These are phyloP conservation scores for Cydia splendana DNA, from an alignment of 1,140 invertebrate genomes.

Conservation along the genomic window DNA sequence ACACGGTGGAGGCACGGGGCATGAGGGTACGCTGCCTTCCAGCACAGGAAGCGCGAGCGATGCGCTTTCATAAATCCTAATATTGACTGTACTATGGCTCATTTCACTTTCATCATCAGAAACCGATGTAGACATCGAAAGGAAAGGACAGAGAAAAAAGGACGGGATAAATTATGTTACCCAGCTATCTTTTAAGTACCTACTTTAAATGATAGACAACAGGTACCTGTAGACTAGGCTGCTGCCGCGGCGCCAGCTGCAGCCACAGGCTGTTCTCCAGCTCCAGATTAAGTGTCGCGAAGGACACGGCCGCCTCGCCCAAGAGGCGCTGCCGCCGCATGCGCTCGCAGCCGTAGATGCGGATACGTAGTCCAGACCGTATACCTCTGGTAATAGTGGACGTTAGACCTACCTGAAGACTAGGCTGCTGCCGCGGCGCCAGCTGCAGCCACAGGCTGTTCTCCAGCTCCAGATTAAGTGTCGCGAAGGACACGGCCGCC, in stretches of 20 bases:
- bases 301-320: constrained; percentile 93
- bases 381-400: constrained; percentile 84
- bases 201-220: not conserved
- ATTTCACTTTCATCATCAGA: too few relatives aligned
- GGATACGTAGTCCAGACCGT: constrained; percentile 93
- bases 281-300: constrained; percentile 93
- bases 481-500: constrained; percentile 91
- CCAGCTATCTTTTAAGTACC: not conserved
- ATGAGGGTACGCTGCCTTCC: too few relatives aligned
- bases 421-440: constrained; percentile 86
- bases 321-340: constrained; percentile 94
- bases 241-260: constrained; percentile 87
- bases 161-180: too few relatives aligned
- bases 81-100: too few relatives aligned
- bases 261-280: constrained; percentile 94
- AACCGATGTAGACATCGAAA: too few relatives aligned
- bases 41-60: too few relatives aligned
- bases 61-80: too few relatives aligned
- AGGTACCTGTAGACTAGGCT: constrained; percentile 86
- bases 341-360: constrained; percentile 94
- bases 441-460: constrained; percentile 94
- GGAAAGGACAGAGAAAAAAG: too few relatives aligned
- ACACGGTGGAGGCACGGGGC: too few relatives aligned
- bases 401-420: constrained; percentile 79
- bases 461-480: constrained; percentile 92